A percentile compares a stretch with the other conserved stretches of the same genome.
Evolutionary conservation across 2,113 vertebrate genomes (phyloP).

Genomic region (Chelonoidis abingdonii): DNA sequence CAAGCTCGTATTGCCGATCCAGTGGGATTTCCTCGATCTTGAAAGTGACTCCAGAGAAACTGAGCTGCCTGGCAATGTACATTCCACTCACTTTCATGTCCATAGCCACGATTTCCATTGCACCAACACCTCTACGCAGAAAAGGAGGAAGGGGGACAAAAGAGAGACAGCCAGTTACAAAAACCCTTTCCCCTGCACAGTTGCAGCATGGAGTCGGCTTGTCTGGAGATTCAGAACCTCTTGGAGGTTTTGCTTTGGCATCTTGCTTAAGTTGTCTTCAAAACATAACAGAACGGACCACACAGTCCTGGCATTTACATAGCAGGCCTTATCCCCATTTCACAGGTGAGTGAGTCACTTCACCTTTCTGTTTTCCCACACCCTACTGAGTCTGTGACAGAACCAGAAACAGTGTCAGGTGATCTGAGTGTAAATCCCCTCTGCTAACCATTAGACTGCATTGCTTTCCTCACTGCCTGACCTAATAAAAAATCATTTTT

Average conservation of each 20-base stretch:
- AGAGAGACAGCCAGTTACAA: background rate
- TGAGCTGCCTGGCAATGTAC: slow-evolving; percentile 99
- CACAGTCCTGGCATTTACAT: background rate
- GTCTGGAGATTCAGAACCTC: background rate
- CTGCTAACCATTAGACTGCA: background rate
- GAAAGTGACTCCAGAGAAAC: slow-evolving; percentile 97
- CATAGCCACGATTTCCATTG: slow-evolving; percentile 99
- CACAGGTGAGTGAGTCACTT: background rate
- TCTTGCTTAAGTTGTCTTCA: background rate
- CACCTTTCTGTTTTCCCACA: background rate
- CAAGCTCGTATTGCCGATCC: slow-evolving; percentile 86
- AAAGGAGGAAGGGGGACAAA: background rate
- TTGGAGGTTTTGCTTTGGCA: background rate
- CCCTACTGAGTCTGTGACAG: background rate
- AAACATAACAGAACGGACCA: background rate
- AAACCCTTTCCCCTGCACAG: background rate
- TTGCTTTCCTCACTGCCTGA: background rate
- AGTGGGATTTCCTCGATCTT: slow-evolving; percentile 94
- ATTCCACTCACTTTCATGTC: slow-evolving; percentile 99
- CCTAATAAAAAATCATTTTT: background rate
- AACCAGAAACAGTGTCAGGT: background rate
- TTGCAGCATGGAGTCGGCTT: rapidly evolving
- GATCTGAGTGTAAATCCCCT: background rate
- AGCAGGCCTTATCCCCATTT: rapidly evolving
- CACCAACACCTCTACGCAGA: slow-evolving; percentile 91